Base-by-base conservation (phyloP, 2,888 invertebrate species). In the Drosophila eohydei region DNA sequence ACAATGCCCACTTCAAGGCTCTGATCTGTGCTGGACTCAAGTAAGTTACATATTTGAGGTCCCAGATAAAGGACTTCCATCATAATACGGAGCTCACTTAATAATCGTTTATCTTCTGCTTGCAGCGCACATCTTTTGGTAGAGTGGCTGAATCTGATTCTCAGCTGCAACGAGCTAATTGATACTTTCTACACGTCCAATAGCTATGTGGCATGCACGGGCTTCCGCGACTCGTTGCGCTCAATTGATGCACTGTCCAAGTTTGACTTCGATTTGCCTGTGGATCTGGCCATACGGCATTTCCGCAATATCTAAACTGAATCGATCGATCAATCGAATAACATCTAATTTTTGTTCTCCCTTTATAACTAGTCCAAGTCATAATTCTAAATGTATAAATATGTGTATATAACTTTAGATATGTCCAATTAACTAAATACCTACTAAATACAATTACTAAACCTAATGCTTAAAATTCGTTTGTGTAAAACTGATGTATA, bases 1-100 rank as follows among this genome's bases (percentile, higher is more conserved):
- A 95, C 76, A 99, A 99, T 94, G 97, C 99, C 21, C 98, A 99
- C 93, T 99, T 99, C 91, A 99, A 99, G 93, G 99, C 99, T 0
- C 98, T 99, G 91, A 95, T 99, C 57, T 99, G 98, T 93, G 96
- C 98, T 34, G 99, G 97, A 34, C 94, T 99, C 50, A 99, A 99
- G 97, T 97, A 93, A 95, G 96, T 94, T 12, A 0, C 3, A 44
- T 0, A 8, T 4, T n/a, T 4, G 1, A 2, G n/a, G 11, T 34
- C n/a, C 26, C 3, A 44, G 1, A 3, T 7, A 12, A 40, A n/a
- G 16, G n/a, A 3, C 8, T 12, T 14, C 1, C 14, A 7, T 8
- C 36, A 7, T 9, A 21, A 21, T 21, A 21, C 21, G 21, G 21
- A 21, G 21, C 21, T 21, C 21, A 21, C 8, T 38, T 4, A n/a